Evolutionary conservation across 2,113 vertebrate species (phyloP), one percentile per base, ranked within the genome.

Genomic region (Xenopus laevis): DNA sequence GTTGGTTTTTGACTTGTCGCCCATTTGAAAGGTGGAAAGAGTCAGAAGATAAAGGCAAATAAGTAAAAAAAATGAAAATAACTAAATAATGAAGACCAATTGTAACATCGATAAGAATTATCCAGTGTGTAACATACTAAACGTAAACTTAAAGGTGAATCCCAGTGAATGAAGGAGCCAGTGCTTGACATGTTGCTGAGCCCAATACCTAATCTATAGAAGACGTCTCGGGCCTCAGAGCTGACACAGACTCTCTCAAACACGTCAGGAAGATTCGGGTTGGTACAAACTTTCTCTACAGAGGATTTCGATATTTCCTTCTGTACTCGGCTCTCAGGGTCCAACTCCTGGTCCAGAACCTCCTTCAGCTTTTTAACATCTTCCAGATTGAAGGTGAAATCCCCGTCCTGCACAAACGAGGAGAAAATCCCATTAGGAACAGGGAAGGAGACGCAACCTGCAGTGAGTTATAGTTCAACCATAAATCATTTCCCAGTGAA

Each of bases 341-440:
- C 0, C 12, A 9, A 11, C 0, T 61, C 10, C 1, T 2, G 17
- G 3, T 13, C 74, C 11, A 62, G 9, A 20, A 78, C 10, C 10
- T 27, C 65, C 17, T 71, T 74, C 13, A 71, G 46, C 63, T 68
- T 58, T 63, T 74, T 74, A 1, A 71, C 67, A 13, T 52, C 17
- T 10, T 67, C 67, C 33, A 78, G 57, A 4, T 71, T 13, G 58
- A 78, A 71, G 0, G 15, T 18, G 7, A 52, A 16, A 3, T 71
- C 67, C 59, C 71, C 79, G 5, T 68, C 68, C 79, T 80, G 27
- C 3, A 61, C 59, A 46, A 46, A 55, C 30, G 30, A 33, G 12
- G 5, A 9, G n/a, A 16, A 57, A 57, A 3, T 9, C 46, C 46
- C 46, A 12, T 47, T 47, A 47, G 10, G 10, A 13, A 10, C 46